Evolutionary conservation across 2,797 vertebrate genomes (phyloP), one percentile per base, ranked within the genome.

Genomic region (Rhincodon typus): DNA sequence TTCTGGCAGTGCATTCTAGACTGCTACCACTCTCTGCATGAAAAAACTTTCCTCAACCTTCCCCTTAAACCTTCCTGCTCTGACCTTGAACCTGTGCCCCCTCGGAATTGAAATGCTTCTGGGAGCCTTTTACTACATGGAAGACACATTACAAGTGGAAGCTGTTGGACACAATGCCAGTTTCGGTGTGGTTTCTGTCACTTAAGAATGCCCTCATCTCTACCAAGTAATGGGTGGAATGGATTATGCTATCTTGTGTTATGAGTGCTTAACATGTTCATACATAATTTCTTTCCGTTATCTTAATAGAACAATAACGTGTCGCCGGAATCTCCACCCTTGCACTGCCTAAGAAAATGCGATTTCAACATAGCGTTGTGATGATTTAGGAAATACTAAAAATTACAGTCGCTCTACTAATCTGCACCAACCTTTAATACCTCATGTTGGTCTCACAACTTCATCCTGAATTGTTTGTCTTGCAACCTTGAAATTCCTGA

Each of bases 381-480:
- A 67, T 42, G 25, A 72, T 50, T 53, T 15, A 57, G 30, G 46
- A 46, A 53, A 77, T 95, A 95, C 50, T 53, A 77, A 95, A 77
- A 53, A 53, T 74, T 70, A 69, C 27, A 95, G 46, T 34, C 27
- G 30, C n/a, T 50, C 17, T 1, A 30, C 46, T 21, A 17, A 27
- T 91, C 30, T 95, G 30, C 12, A 34, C 69, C 94, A 19, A 74
- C 72, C 30, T 53, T 95, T 50, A 70, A 94, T 74, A 74, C 70
- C 70, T 30, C 50, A 42, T 94, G 94, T 77, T 57, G 72, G 94
- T 70, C 69, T 77, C 67, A 17, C n/a, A 10, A 42, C 34, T 94
- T 23, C 50, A 95, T 74, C 69, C 53, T 95, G 94, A 95, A 95
- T 74, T 95, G 46, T 74, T 95, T 74, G 42, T 0, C 15, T 95